Percentiles rank a stretch among this genome's conserved stretches.
Evolutionary conservation across 2,797 vertebrate genomes (phyloP).

Genomic region (Mus caroli): DNA sequence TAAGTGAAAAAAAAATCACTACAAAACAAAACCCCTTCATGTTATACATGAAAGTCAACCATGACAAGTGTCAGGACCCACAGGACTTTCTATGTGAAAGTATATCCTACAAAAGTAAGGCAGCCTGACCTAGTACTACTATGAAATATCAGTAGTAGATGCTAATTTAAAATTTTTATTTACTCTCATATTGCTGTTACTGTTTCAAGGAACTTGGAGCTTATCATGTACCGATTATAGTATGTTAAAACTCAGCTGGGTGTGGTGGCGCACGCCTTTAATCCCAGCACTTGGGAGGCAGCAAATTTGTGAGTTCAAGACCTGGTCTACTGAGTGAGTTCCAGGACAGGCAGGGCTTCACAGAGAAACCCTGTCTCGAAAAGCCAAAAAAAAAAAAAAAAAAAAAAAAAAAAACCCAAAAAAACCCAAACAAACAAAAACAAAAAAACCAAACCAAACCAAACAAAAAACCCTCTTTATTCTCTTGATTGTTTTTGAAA

Average conservation of each 20-base stretch:
- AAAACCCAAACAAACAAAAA: too few relatives aligned
- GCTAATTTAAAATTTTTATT: background rate
- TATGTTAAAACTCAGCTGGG: background rate
- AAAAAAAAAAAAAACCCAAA: too few relatives aligned
- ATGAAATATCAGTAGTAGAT: background rate
- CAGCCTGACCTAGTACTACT: background rate
- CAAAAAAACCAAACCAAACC: too few relatives aligned
- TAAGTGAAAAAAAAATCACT: background rate
- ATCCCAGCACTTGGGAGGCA: too few relatives aligned
- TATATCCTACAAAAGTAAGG: background rate
- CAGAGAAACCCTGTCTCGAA: too few relatives aligned
- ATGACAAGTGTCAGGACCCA: background rate
- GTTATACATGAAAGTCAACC: background rate
- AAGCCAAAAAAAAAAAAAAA: too few relatives aligned
- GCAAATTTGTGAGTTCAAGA: too few relatives aligned
- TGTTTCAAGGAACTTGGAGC: slow-evolving; percentile 24
- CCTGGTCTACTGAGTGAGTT: too few relatives aligned
- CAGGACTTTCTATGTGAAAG: background rate
- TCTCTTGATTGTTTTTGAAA: background rate
- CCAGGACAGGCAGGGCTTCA: too few relatives aligned
- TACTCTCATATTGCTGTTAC: background rate
- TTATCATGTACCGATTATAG: background rate
- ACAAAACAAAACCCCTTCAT: background rate
- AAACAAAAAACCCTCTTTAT: background rate
- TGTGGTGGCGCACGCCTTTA: too few relatives aligned